Conservation (phyloP, 2,888 invertebrate genomes). For the Caenorhabditis sinica region DNA sequence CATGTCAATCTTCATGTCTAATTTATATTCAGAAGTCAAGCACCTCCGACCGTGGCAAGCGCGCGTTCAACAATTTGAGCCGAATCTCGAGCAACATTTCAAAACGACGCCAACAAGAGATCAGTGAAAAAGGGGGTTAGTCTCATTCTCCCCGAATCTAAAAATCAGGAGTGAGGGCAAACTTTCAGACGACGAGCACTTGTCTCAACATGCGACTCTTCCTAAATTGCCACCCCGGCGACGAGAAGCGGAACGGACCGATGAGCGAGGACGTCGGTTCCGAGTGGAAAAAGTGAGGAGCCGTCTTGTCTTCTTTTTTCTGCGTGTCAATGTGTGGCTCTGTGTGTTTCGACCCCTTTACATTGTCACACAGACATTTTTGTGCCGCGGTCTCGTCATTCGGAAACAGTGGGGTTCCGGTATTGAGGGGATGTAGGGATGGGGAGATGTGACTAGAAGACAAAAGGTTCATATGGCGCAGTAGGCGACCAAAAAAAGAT, state of each 20-base stretch:
- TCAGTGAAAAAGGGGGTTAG: constrained; percentile 39
- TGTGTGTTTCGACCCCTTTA: constrained; percentile 7
- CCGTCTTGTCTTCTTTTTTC: not conserved
- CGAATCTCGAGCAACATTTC: constrained; percentile 56
- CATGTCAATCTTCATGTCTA: constrained; percentile 6
- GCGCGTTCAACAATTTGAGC: constrained; percentile 55
- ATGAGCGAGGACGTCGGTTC: constrained; percentile 49
- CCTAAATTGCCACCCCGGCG: constrained; percentile 54
- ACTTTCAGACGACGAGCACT: constrained; percentile 44
- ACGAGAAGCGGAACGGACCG: constrained; percentile 43
- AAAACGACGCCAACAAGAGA: constrained; percentile 50
- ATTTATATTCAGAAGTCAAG: constrained; percentile 43
- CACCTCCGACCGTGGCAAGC: constrained; percentile 49
- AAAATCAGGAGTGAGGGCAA: not conserved
- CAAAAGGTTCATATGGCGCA: constrained; percentile 23
- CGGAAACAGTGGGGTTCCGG: constrained; percentile 57
- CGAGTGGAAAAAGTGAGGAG: constrained; percentile 57
- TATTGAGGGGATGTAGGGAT: not conserved
- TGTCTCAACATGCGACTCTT: constrained; percentile 56
- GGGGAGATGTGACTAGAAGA: constrained; percentile 16
- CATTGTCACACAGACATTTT: not conserved
- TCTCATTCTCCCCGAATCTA: not conserved
- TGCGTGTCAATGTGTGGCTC: not conserved
- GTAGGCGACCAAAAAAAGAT: constrained; percentile 8
- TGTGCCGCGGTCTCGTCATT: constrained; percentile 36